Conservation (phyloP, 2,888 invertebrate species). For the Lamproptera curius region DNA sequence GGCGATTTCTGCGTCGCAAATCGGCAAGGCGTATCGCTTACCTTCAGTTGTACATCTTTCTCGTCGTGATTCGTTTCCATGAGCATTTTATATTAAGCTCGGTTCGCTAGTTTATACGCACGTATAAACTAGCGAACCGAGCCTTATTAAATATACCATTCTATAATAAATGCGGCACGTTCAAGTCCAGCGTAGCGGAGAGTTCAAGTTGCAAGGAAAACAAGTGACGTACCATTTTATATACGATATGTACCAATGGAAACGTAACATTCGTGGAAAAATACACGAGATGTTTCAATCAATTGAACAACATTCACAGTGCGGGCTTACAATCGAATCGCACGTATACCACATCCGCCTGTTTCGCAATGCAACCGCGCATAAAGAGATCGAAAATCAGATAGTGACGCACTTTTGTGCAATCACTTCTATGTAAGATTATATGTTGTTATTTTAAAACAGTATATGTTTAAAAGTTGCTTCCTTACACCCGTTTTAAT, state of each 20-base stretch:
- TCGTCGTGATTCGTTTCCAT: no score
- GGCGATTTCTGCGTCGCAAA: no score
- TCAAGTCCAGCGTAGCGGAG: slow-evolving; percentile 23
- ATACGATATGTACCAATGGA: slow-evolving; percentile 2
- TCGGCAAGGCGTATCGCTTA: no score
- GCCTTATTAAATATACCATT: no score
- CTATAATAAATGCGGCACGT: not conserved
- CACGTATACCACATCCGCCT: slow-evolving; percentile 1
- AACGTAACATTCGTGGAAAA: slow-evolving; percentile 21
- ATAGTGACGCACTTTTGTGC: not conserved
- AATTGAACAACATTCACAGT: slow-evolving; percentile 5
- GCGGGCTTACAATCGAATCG: not conserved
- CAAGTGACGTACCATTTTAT: slow-evolving; percentile 10
- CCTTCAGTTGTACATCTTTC: no score
- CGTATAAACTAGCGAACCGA: not conserved
- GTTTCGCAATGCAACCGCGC: not conserved
- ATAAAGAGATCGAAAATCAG: not conserved
- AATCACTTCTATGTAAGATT: no score
- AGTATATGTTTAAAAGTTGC: no score
- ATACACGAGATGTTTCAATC: slow-evolving; percentile 13
- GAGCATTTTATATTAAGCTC: no score
- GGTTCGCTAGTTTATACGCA: not conserved
- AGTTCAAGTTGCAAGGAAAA: slow-evolving; percentile 33
- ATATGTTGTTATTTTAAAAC: no score
- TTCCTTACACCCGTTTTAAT: no score